phyloP scores from a whole-genome alignment of 2,888 invertebrate species.

The Pristionchus mayeri region DNA sequence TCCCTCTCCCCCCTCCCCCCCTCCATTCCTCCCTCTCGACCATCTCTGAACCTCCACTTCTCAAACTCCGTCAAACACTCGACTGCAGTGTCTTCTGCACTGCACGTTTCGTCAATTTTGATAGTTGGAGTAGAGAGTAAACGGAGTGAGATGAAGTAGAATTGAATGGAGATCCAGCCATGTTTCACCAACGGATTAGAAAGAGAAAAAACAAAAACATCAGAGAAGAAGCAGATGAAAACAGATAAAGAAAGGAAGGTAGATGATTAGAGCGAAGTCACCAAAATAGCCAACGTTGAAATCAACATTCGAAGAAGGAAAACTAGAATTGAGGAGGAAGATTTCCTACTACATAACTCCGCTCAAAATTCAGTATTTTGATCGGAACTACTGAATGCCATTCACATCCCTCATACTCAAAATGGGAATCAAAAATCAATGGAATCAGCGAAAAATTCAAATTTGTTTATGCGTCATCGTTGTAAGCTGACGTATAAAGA shows the following conservation, averaged over 20 bases:
- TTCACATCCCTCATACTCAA: too few relatives aligned
- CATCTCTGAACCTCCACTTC: slow-evolving; percentile 4
- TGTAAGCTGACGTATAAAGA: background rate
- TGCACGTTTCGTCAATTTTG: background rate
- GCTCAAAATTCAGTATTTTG: background rate
- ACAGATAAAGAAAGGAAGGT: background rate
- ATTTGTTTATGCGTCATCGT: background rate
- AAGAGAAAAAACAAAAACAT: background rate
- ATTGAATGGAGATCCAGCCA: background rate
- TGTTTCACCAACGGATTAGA: slow-evolving; percentile 36
- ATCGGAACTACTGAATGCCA: background rate
- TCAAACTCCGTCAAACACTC: background rate
- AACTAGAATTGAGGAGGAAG: background rate
- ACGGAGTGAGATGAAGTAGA: background rate
- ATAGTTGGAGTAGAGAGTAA: background rate
- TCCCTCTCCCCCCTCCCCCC: background rate
- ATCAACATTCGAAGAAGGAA: background rate
- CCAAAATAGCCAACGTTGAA: too few relatives aligned
- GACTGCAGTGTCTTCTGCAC: background rate
- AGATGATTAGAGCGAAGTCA: background rate
- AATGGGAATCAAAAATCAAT: too few relatives aligned
- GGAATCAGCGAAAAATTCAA: too few relatives aligned
- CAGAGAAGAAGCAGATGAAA: slow-evolving; percentile 38
- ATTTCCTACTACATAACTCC: too few relatives aligned
- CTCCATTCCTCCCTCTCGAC: background rate